These are phyloP conservation scores for Bedellia somnulentella DNA, from an alignment of 2,888 invertebrate genomes.

Conservation along the genomic window DNA sequence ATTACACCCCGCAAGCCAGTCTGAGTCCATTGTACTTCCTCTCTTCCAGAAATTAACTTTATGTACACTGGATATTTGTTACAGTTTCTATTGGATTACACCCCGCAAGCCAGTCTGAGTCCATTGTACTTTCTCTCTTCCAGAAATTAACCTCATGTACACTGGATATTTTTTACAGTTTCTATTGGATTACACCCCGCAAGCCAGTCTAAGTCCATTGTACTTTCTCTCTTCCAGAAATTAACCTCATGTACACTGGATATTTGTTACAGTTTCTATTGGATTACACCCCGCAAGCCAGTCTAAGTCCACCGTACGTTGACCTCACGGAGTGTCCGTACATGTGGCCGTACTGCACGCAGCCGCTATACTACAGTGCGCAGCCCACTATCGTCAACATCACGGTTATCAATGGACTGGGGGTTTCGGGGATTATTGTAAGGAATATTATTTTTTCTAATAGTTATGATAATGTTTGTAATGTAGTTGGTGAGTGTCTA, in stretches of 20 bases:
- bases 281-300: constrained; percentile 64
- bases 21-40: constrained; percentile 80
- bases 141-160: no score
- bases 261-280: constrained; percentile 46
- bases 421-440: constrained; percentile 81
- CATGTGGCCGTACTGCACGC: constrained; percentile 99
- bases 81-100: constrained; percentile 59
- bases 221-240: no score
- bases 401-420: constrained; percentile 91
- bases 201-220: constrained; percentile 70
- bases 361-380: constrained; percentile 86
- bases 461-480: no score
- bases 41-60: no score
- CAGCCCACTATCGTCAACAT: constrained; percentile 91
- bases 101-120: constrained; percentile 66
- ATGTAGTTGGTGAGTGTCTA: no score
- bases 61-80: no score
- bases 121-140: no score
- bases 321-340: constrained; percentile 95
- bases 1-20: constrained; percentile 64
- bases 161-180: constrained; percentile 43
- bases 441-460: no score
- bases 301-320: constrained; percentile 78
- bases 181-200: constrained; percentile 59
- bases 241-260: no score